These are phyloP conservation scores for Botia kubotai DNA, from an alignment of 2,797 vertebrate species.

Conservation along the genomic window DNA sequence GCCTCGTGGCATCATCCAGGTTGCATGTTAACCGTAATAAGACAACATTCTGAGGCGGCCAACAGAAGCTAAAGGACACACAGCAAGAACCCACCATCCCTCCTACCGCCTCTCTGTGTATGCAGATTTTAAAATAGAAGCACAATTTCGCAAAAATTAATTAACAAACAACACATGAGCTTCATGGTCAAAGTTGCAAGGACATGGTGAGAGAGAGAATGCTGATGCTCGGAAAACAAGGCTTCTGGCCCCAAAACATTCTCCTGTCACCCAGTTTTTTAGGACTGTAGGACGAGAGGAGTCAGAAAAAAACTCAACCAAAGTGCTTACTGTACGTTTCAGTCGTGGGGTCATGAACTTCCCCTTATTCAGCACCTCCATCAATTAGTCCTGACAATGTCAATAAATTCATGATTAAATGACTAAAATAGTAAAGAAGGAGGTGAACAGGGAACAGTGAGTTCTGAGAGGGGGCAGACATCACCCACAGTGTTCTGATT, in stretches of 20 bases:
- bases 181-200: slow-evolving; percentile 25
- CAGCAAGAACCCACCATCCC: slow-evolving; percentile 50
- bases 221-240: background rate
- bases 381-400: slow-evolving; percentile 54
- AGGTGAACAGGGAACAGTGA: background rate
- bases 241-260: slow-evolving; percentile 19
- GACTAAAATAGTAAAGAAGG: background rate
- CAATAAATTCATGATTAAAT: slow-evolving; percentile 49
- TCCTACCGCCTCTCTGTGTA: slow-evolving; percentile 38
- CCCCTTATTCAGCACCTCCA: slow-evolving; percentile 45
- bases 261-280: slow-evolving; percentile 23
- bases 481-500: background rate
- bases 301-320: slow-evolving; percentile 19
- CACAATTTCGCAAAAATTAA: slow-evolving; percentile 54
- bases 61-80: slow-evolving; percentile 54
- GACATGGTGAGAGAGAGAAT: slow-evolving; percentile 37
- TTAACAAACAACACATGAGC: slow-evolving; percentile 53
- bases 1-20: slow-evolving; percentile 13
- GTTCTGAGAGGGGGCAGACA: background rate
- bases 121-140: slow-evolving; percentile 59
- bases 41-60: slow-evolving; percentile 33
- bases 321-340: slow-evolving; percentile 54
- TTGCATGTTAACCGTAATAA: background rate
- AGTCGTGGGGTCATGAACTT: slow-evolving; percentile 19
- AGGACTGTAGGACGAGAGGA: slow-evolving; percentile 30